Evolutionary conservation across 2,113 vertebrate genomes (phyloP).

Genomic region (Meleagris gallopavo): DNA sequence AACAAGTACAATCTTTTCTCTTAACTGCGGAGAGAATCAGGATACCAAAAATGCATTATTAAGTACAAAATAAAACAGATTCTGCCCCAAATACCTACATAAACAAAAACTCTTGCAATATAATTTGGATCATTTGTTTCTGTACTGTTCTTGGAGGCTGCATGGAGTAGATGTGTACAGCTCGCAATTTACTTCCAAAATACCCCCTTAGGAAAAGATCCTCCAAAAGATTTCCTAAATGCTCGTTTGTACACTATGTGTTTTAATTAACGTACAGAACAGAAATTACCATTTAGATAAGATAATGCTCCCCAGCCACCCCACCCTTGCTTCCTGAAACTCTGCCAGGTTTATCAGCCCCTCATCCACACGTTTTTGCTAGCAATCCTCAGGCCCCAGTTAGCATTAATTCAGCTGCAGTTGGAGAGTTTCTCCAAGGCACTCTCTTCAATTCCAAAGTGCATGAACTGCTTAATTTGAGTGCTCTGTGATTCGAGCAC

Average conservation of each 20-base stretch:
- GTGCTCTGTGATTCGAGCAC: constrained; percentile 64
- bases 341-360: constrained; percentile 31
- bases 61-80: not conserved
- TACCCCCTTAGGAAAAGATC: constrained; percentile 33
- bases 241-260: constrained; percentile 33
- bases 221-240: constrained; percentile 18
- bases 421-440: constrained; percentile 71
- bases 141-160: not conserved
- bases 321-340: constrained; percentile 21
- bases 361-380: not conserved
- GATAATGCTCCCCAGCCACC: constrained; percentile 41
- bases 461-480: constrained; percentile 71
- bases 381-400: not conserved
- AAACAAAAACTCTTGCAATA: rapidly evolving
- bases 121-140: not conserved
- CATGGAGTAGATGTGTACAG: not conserved
- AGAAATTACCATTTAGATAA: constrained; percentile 62
- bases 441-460: constrained; percentile 65
- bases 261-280: constrained; percentile 47
- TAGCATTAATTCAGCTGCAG: constrained; percentile 25
- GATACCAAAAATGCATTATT: not conserved
- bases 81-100: not conserved
- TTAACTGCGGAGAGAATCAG: not conserved
- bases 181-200: constrained; percentile 24
- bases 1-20: not conserved